These are phyloP conservation scores for Dendrolimus houi DNA, from an alignment of 2,888 invertebrate genomes.

Conservation along the genomic window DNA sequence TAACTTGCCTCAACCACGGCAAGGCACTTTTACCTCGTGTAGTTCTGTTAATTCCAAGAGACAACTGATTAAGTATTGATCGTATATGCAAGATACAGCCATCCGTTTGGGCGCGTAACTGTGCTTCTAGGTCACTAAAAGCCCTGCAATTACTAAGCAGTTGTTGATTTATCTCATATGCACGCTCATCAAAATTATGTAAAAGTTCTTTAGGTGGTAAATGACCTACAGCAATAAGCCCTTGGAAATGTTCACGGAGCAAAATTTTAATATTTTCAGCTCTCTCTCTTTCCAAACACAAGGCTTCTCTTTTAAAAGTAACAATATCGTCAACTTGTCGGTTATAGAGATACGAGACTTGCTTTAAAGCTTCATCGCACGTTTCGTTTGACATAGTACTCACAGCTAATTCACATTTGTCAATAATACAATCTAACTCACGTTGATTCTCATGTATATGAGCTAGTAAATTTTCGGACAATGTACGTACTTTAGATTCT, in stretches of 20 bases:
- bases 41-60: conserved; percentile 24
- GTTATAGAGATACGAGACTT: conserved; percentile 24
- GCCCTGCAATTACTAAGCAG: conserved; percentile 50
- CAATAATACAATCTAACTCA: conserved; percentile 36
- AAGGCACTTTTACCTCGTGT: conserved; percentile 24
- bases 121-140: conserved; percentile 43
- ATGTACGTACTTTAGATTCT: conserved; percentile 33
- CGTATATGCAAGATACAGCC: conserved; percentile 29
- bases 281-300: conserved; percentile 42
- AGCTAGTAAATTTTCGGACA: conserved; percentile 36
- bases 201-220: conserved; percentile 42
- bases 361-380: conserved; percentile 28
- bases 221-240: conserved; percentile 37
- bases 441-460: conserved; percentile 39
- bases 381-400: conserved; percentile 14
- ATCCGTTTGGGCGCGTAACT: conserved; percentile 38
- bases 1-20: conserved; percentile 18
- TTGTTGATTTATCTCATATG: conserved; percentile 58
- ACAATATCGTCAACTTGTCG: conserved; percentile 29
- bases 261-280: conserved; percentile 37
- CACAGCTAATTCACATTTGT: conserved; percentile 13
- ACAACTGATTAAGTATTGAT: conserved; percentile 42
- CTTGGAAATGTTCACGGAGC: conserved; percentile 45
- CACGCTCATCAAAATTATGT: conserved; percentile 49
- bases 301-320: conserved; percentile 38